A percentile compares a stretch with the other conserved stretches of the same genome.
Conservation (phyloP, 2,797 vertebrate species). For the Erethizon dorsatum region DNA sequence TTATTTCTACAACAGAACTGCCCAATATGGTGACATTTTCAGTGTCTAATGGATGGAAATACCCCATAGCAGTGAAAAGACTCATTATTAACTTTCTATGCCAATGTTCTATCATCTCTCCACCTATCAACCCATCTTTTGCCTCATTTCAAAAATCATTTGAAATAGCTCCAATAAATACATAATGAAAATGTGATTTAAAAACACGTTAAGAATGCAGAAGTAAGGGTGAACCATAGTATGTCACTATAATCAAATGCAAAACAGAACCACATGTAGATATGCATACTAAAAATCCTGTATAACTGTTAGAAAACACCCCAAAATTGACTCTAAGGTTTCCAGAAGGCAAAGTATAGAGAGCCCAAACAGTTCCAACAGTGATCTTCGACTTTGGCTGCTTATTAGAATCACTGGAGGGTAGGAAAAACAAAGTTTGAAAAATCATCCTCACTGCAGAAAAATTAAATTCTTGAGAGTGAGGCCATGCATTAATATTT, state of each 20-base stretch:
- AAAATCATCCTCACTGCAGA: background rate
- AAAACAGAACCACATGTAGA: background rate
- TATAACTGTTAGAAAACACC: background rate
- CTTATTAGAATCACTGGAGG: background rate
- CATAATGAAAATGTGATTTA: background rate
- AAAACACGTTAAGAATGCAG: background rate
- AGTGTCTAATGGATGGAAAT: background rate
- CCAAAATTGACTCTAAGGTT: background rate
- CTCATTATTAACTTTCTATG: background rate
- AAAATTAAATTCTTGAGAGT: background rate
- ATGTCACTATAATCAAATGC: background rate
- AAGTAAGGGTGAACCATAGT: background rate
- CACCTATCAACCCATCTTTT: background rate
- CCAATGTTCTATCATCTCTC: background rate
- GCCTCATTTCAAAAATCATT: background rate
- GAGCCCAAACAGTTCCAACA: background rate
- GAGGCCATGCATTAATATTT: background rate
- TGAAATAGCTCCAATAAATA: background rate
- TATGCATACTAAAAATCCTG: background rate
- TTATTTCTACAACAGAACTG: background rate
- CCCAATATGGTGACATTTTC: background rate
- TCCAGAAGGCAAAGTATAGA: background rate
- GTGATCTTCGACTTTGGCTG: background rate
- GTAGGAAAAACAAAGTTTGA: background rate
- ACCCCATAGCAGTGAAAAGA: background rate